Evolutionary conservation across 2,113 vertebrate genomes (phyloP).

Genomic region (Bothrops jararaca): DNA sequence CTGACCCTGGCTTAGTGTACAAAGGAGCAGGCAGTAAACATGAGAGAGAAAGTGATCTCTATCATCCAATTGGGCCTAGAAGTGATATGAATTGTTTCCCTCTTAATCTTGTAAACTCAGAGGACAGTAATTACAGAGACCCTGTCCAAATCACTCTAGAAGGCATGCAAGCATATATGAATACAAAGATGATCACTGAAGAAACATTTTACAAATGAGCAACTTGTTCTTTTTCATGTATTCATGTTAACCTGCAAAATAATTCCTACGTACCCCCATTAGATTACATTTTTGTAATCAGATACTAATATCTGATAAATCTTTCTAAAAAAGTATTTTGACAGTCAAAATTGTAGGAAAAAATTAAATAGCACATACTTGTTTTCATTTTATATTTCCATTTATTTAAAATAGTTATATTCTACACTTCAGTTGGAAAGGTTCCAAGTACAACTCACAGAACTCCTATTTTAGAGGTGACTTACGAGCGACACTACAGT

Average conservation of each 20-base stretch:
- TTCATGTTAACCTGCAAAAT: neutral
- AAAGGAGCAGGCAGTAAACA: neutral
- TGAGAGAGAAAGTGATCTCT: neutral
- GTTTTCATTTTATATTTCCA: neutral
- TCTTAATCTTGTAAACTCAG: neutral
- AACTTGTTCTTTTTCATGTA: neutral
- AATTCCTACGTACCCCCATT: neutral
- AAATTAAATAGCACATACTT: neutral
- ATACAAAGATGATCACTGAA: neutral
- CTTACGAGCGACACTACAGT: neutral
- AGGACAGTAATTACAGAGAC: neutral
- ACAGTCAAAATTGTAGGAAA: neutral
- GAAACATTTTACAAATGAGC: neutral
- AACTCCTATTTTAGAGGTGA: neutral
- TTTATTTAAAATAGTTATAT: neutral
- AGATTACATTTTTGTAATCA: neutral
- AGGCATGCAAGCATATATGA: neutral
- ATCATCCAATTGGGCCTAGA: neutral
- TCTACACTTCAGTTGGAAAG: neutral
- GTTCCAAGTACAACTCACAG: neutral
- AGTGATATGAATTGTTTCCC: neutral
- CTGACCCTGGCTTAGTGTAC: neutral
- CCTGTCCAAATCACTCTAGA: neutral
- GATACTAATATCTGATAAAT: neutral
- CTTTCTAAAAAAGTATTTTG: neutral